Percentiles rank a stretch among this genome's conserved stretches.
Evolutionary conservation across 2,113 vertebrate genomes (phyloP).

Genomic region (Nothobranchius kuhntae): DNA sequence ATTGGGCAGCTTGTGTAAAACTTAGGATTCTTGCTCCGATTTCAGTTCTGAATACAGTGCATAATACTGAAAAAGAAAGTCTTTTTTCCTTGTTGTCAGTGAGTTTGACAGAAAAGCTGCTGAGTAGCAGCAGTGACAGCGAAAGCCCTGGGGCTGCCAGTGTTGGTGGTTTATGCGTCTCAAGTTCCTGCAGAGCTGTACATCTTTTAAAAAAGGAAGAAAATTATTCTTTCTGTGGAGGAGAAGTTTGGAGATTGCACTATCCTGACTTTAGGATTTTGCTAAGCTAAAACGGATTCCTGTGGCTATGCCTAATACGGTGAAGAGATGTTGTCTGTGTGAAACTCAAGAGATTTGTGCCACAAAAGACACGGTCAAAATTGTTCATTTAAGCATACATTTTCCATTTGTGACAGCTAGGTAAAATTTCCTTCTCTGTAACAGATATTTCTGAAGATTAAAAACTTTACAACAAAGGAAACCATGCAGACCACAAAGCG

Average conservation of each 20-base stretch:
- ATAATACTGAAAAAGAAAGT: neutral
- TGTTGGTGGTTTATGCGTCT: constrained; percentile 11
- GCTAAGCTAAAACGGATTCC: constrained; percentile 28
- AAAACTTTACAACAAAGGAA: constrained; percentile 18
- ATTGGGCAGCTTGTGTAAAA: constrained; percentile 1
- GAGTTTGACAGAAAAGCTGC: constrained; percentile 5
- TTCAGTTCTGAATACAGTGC: constrained; percentile 2
- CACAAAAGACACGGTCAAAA: constrained; percentile 3
- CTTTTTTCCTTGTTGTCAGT: constrained; percentile 4
- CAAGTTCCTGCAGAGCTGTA: constrained; percentile 17
- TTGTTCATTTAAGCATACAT: constrained; percentile 16
- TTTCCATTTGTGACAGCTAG: neutral
- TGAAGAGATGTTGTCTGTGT: constrained; percentile 1
- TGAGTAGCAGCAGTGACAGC: constrained; percentile 25
- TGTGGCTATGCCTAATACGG: constrained; percentile 21
- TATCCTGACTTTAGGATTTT: constrained; percentile 24
- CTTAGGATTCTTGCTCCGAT: neutral
- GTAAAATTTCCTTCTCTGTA: constrained; percentile 34
- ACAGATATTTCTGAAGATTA: constrained; percentile 26
- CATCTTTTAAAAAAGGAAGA: constrained; percentile 6
- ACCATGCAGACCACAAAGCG: constrained; percentile 13
- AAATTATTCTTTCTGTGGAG: constrained; percentile 29
- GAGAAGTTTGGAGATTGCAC: constrained; percentile 16
- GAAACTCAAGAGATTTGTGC: constrained; percentile 23
- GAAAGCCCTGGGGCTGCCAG: neutral